phyloP scores from a whole-genome alignment of 2,888 invertebrate species.

The Pseudococcus longispinus region DNA sequence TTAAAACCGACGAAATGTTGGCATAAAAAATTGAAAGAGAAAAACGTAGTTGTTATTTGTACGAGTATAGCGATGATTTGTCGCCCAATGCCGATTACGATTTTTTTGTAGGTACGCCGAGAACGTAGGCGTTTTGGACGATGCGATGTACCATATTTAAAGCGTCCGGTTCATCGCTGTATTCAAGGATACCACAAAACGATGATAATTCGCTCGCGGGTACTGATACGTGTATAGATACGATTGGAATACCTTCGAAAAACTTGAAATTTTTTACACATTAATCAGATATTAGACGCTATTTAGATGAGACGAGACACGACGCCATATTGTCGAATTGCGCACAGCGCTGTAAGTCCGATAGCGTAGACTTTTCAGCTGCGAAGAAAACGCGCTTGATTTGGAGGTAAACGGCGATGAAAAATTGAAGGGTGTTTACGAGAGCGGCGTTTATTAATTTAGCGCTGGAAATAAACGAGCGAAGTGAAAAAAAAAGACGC shows the following conservation, averaged over 20 bases:
- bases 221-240: conserved; percentile 21
- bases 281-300: neutral
- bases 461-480: neutral
- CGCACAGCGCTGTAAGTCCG: too few relatives aligned
- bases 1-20: too few relatives aligned
- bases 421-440: neutral
- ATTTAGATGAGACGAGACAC: neutral
- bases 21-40: neutral
- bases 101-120: neutral
- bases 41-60: neutral
- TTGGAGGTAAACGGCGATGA: neutral
- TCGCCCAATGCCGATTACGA: neutral
- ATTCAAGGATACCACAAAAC: neutral
- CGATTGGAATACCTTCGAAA: conserved; percentile 15
- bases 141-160: conserved; percentile 15
- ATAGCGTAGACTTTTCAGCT: too few relatives aligned
- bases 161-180: conserved; percentile 13
- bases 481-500: neutral
- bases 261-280: conserved; percentile 8
- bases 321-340: neutral
- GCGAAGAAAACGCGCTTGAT: neutral
- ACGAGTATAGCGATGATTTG: neutral
- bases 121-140: neutral
- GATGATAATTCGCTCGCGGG: conserved; percentile 15
- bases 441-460: neutral